A percentile compares a stretch with the other conserved stretches of the same genome.
Evolutionary conservation across 2,113 vertebrate species (phyloP).

Genomic region (Protobothrops mucrosquamatus): DNA sequence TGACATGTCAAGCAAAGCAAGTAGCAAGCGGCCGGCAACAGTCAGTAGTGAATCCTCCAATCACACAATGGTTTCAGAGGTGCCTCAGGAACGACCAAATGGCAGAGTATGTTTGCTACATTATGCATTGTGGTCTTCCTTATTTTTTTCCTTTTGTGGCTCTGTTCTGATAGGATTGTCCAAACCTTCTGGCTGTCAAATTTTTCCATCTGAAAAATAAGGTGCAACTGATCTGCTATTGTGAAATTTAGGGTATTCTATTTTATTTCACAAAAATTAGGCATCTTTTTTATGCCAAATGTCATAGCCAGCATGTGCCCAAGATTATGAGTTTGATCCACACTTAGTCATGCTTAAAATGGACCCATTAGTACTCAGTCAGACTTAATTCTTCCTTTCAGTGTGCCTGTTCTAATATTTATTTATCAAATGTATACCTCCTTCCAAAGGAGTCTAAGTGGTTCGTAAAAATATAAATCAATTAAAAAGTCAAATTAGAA

Average conservation of each 20-base stretch:
- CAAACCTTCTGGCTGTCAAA: background rate
- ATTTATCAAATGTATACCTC: background rate
- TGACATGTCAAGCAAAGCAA: constrained; percentile 86
- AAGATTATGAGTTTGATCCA: background rate
- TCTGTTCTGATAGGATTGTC: background rate
- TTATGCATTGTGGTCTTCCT: background rate
- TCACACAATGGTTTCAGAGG: constrained; percentile 81
- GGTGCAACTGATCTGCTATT: background rate
- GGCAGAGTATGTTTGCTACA: constrained; percentile 72
- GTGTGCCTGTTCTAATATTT: background rate
- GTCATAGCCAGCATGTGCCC: background rate
- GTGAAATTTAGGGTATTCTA: background rate
- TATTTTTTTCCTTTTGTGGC: background rate
- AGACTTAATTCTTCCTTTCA: background rate
- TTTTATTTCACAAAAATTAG: background rate
- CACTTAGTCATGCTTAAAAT: background rate
- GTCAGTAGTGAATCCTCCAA: constrained; percentile 70
- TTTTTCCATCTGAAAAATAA: background rate
- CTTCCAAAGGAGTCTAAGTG: background rate
- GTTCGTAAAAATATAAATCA: background rate
- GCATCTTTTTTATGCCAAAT: background rate
- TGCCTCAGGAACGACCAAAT: constrained; percentile 72
- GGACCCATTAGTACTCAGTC: background rate
- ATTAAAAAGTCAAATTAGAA: background rate
- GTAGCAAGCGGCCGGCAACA: constrained; percentile 65